Conservation (phyloP, 2,797 vertebrate genomes). For the Coregonus suidteri region DNA sequence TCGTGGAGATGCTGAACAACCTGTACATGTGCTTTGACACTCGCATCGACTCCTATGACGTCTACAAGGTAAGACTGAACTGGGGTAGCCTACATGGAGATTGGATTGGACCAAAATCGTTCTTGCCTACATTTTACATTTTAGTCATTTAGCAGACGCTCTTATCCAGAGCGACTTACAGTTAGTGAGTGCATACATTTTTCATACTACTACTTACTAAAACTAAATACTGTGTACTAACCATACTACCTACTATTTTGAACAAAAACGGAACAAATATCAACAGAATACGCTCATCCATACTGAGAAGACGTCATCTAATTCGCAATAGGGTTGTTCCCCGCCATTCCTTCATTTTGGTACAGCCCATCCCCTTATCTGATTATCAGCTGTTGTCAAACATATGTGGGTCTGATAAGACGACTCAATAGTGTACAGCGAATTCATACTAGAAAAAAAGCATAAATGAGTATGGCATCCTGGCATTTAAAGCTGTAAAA, state of each 20-base stretch:
- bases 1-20: constrained; percentile 90
- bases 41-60: constrained; percentile 86
- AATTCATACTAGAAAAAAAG: too few relatives aligned
- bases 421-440: too few relatives aligned
- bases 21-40: constrained; percentile 87
- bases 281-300: background rate
- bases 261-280: background rate
- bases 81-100: background rate
- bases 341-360: background rate
- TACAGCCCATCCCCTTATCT: background rate
- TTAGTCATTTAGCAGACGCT: too few relatives aligned
- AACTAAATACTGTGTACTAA: too few relatives aligned
- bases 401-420: background rate
- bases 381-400: too few relatives aligned
- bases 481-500: too few relatives aligned
- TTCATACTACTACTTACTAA: too few relatives aligned
- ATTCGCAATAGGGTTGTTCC: background rate
- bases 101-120: background rate
- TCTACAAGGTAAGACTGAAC: constrained; percentile 81
- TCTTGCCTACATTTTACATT: too few relatives aligned
- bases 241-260: too few relatives aligned
- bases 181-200: too few relatives aligned
- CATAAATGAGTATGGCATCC: too few relatives aligned
- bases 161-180: too few relatives aligned
- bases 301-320: background rate